Evolutionary conservation across 2,888 invertebrate genomes (phyloP).

Genomic region (Callosobruchus maculatus): DNA sequence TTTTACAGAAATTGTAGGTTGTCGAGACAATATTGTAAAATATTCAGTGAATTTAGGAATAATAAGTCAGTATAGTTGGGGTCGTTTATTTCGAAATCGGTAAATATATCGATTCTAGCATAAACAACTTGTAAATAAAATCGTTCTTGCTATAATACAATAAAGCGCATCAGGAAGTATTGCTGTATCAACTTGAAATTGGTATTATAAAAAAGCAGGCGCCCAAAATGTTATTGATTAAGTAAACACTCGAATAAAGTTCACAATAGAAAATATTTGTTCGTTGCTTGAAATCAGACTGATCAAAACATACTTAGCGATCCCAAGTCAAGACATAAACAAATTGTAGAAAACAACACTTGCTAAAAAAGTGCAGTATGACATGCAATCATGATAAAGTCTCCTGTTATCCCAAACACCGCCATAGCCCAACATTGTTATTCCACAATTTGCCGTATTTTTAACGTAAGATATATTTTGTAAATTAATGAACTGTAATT

Average conservation of each 20-base stretch:
- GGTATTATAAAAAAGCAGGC: neutral
- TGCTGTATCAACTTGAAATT: neutral
- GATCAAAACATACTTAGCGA: no score
- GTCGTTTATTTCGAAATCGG: neutral
- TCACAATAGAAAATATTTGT: neutral
- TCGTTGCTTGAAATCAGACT: neutral
- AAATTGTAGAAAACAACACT: neutral
- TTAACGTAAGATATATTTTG: neutral
- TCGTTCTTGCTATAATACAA: neutral
- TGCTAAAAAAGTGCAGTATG: neutral
- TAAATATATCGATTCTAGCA: neutral
- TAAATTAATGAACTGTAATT: no score
- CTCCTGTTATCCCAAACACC: neutral
- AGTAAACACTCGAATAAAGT: neutral
- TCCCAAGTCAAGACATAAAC: neutral
- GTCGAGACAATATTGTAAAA: no score
- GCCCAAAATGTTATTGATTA: neutral
- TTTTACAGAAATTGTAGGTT: no score
- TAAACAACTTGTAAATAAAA: neutral
- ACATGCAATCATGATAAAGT: neutral
- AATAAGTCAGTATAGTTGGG: no score
- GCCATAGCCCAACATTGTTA: neutral
- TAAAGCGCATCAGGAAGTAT: neutral
- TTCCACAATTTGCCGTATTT: neutral
- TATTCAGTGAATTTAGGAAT: no score